Evolutionary conservation across 2,888 invertebrate species (phyloP).

Genomic region (Thereva unica): DNA sequence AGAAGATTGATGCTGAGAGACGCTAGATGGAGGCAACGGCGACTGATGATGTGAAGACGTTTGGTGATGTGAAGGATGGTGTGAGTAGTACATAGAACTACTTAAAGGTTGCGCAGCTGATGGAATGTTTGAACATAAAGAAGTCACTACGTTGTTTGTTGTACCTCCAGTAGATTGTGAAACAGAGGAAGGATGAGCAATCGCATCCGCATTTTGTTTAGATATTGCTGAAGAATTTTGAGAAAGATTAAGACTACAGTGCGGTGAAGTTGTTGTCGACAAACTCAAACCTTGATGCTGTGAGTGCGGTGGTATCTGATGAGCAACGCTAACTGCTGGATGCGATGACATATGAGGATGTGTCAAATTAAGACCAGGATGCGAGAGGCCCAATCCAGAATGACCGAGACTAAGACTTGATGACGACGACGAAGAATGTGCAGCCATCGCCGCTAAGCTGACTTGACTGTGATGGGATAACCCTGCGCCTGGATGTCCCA

Average conservation of each 20-base stretch:
- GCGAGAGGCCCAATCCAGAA: conserved; percentile 52
- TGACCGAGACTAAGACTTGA: conserved; percentile 50
- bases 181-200: conserved; percentile 22
- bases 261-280: conserved; percentile 21
- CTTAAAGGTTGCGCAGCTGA: conserved; percentile 47
- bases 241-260: conserved; percentile 31
- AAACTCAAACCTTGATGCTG: conserved; percentile 45
- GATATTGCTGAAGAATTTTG: conserved; percentile 34
- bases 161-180: conserved; percentile 9
- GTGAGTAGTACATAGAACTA: conserved; percentile 51
- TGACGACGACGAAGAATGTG: conserved; percentile 37
- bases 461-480: conserved; percentile 54
- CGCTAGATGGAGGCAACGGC: conserved; percentile 38
- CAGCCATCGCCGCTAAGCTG: conserved; percentile 48
- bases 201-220: conserved; percentile 27
- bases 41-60: conserved; percentile 43
- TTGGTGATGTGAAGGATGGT: conserved; percentile 52
- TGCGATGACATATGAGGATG: conserved; percentile 48
- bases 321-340: conserved; percentile 47
- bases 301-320: conserved; percentile 53
- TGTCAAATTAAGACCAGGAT: conserved; percentile 53
- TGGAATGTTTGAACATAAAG: conserved; percentile 52
- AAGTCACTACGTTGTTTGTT: conserved; percentile 11
- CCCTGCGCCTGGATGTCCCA: conserved; percentile 50
- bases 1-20: conserved; percentile 44